A percentile compares a stretch with the other conserved stretches of the same genome.
Conservation (phyloP, 2,888 invertebrate species). For the Cheilosia pagana region DNA sequence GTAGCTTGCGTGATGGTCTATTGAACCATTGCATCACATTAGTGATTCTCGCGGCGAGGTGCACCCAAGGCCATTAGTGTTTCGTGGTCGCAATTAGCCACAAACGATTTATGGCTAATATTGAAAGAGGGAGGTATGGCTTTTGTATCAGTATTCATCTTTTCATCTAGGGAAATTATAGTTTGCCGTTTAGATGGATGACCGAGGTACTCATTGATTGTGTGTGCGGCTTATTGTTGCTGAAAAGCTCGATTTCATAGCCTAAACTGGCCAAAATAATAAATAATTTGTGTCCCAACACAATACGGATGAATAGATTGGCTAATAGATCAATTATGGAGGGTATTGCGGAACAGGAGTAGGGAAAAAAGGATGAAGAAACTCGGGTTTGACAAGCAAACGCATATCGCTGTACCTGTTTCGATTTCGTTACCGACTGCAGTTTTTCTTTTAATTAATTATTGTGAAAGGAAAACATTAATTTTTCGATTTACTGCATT, state of each 20-base stretch:
- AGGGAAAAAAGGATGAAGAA: no score
- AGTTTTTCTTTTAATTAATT: no score
- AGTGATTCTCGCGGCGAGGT: constrained; percentile 44
- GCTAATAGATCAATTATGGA: no score
- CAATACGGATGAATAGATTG: no score
- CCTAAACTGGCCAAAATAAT: constrained; percentile 4
- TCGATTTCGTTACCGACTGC: no score
- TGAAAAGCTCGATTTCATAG: constrained; percentile 27
- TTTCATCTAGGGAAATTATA: constrained; percentile 39
- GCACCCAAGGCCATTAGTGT: constrained; percentile 63
- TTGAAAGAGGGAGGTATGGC: constrained; percentile 17
- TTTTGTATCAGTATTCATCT: constrained; percentile 37
- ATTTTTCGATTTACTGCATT: no score
- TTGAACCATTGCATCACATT: constrained; percentile 59
- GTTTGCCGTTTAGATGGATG: constrained; percentile 54
- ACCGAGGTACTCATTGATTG: constrained; percentile 53
- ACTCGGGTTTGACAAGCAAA: no score
- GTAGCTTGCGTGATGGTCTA: constrained; percentile 40
- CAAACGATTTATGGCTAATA: constrained; percentile 68
- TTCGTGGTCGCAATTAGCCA: constrained; percentile 70
- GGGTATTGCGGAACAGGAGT: no score
- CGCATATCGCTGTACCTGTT: no score
- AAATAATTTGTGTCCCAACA: no score
- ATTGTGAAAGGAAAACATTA: no score
- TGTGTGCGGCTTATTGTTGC: constrained; percentile 1